Evolutionary conservation across 2,113 vertebrate genomes (phyloP), one percentile per base, ranked within the genome.

Genomic region (Sminthopsis crassicaudata): DNA sequence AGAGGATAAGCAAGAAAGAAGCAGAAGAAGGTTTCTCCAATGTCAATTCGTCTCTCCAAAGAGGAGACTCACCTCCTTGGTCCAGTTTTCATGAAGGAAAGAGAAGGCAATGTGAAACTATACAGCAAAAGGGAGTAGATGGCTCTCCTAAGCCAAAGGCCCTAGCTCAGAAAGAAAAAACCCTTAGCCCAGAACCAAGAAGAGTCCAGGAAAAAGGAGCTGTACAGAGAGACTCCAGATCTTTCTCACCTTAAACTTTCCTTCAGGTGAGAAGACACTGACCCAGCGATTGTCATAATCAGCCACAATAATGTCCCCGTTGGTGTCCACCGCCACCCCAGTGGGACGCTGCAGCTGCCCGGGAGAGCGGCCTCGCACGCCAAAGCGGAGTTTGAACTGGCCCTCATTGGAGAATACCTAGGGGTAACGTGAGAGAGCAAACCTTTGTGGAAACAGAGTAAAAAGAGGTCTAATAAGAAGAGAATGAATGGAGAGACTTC

Each of bases 211-310:
- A 23, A 42, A 84, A 42, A 84, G 67, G n/a, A 84, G n/a, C 2
- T 84, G 19, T 23, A 42, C 36, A 8, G 0, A 8, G 6, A 42
- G n/a, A 84, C 67, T 23, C 67, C 36, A 42, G 67, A 19, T 42
- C 67, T 42, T 84, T 84, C 67, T 84, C 91, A 99, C 99, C 99
- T 99, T 99, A 98, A 99, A 99, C 97, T 99, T 99, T 51, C 99
- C 99, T 55, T 99, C 99, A 0, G 99, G 99, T 1, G 99, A 99
- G 98, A 99, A 99, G 97, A 99, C 99, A 96, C 99, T 99, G 98
- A 99, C 99, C 99, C 99, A 99, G 97, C 99, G 98, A 98, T 99
- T 99, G 99, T 99, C 99, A 0, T 99, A 99, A 97, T 99, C 99
- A 0, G 99, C 99, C 8, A 99, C 99, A 0, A 99, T 99, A 94